Percentiles rank a stretch among this genome's conserved stretches.
Conservation (phyloP, 2,888 invertebrate species). For the Sceliomorpha sp. region DNA sequence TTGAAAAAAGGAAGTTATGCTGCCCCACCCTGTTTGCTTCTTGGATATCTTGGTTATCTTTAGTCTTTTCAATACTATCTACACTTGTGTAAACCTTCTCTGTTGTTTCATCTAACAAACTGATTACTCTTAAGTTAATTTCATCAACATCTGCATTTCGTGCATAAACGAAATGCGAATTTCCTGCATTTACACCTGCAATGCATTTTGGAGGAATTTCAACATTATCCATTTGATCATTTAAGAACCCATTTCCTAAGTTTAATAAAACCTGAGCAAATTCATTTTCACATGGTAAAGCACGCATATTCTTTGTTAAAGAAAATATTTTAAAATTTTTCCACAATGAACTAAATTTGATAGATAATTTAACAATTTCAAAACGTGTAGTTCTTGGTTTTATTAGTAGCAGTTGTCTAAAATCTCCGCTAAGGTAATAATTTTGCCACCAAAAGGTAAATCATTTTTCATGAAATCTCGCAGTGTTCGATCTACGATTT, state of each 20-base stretch:
- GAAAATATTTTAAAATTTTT: background rate
- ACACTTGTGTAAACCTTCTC: slow-evolving; percentile 7
- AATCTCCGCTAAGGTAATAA: slow-evolving; percentile 31
- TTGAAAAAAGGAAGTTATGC: no score
- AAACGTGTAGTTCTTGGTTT: slow-evolving; percentile 10
- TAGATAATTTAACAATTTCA: slow-evolving; percentile 28
- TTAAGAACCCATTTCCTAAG: slow-evolving; percentile 38
- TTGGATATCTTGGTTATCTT: slow-evolving; percentile 11
- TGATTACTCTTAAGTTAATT: slow-evolving; percentile 41
- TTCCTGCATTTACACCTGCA: no score
- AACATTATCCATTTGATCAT: slow-evolving; percentile 41
- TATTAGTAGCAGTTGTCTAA: slow-evolving; percentile 23
- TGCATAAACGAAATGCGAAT: slow-evolving; percentile 14
- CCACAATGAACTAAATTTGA: slow-evolving; percentile 27
- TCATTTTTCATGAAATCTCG: slow-evolving; percentile 56
- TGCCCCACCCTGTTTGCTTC: no score
- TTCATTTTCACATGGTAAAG: slow-evolving; percentile 8
- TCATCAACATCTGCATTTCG: slow-evolving; percentile 53
- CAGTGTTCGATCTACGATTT: slow-evolving; percentile 48
- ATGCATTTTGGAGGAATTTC: background rate
- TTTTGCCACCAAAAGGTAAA: slow-evolving; percentile 58
- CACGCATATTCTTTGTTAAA: background rate
- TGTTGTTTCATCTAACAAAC: slow-evolving; percentile 4
- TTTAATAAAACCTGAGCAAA: slow-evolving; percentile 42
- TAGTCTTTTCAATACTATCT: slow-evolving; percentile 6